Conservation (phyloP, 1,140 invertebrate genomes). For the Pseudomyrmex pallidus region DNA sequence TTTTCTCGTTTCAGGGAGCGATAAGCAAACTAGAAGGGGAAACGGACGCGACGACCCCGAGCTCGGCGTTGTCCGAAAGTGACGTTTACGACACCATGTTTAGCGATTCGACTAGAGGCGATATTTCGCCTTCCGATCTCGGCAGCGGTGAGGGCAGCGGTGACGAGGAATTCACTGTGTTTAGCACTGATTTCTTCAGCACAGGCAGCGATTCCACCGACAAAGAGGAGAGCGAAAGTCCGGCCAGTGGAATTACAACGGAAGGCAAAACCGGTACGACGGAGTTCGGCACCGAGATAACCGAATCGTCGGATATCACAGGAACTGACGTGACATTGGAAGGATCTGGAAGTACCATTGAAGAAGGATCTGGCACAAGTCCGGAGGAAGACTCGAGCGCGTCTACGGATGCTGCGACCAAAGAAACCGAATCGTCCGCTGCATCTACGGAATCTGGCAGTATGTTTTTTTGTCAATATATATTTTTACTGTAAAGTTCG, state of each 20-base stretch:
- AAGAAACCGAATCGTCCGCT: slow-evolving; percentile 34
- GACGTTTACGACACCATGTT: slow-evolving; percentile 87
- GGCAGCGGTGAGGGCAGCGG: slow-evolving; percentile 75
- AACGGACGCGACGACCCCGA: slow-evolving; percentile 75
- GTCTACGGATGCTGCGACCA: slow-evolving; percentile 14
- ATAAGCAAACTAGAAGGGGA: slow-evolving; percentile 42
- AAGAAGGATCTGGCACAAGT: slow-evolving; percentile 37
- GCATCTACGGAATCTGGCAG: slow-evolving; percentile 17
- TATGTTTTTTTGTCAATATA: neutral
- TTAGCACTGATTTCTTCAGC: slow-evolving; percentile 45
- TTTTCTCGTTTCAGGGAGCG: slow-evolving; percentile 34
- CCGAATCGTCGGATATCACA: slow-evolving; percentile 60
- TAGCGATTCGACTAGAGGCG: slow-evolving; percentile 85
- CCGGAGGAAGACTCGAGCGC: slow-evolving; percentile 35
- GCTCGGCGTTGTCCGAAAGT: slow-evolving; percentile 69
- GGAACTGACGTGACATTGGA: slow-evolving; percentile 37
- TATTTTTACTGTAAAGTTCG: neutral
- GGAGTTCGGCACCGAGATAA: slow-evolving; percentile 37
- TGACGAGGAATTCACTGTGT: slow-evolving; percentile 61
- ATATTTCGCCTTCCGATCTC: slow-evolving; percentile 74
- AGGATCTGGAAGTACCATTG: slow-evolving; percentile 39
- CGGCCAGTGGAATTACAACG: slow-evolving; percentile 39
- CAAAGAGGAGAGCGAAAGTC: slow-evolving; percentile 79
- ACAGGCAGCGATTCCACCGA: slow-evolving; percentile 52
- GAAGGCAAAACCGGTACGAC: slow-evolving; percentile 63